Conservation (phyloP, 2,113 vertebrate genomes). For the Rhabdornis inornatus region DNA sequence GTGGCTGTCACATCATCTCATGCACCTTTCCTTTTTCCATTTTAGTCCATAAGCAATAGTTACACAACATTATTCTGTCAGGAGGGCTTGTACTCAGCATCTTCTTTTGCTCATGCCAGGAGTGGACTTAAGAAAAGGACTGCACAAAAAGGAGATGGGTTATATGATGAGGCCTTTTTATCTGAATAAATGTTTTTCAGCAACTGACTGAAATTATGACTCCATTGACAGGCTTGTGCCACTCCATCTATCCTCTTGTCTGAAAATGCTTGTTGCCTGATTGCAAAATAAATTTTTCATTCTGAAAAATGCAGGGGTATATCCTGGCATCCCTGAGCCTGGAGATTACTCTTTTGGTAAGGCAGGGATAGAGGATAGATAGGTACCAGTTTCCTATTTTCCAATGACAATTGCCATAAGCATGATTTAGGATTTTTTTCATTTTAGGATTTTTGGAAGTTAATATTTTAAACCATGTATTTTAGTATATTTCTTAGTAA, state of each 20-base stretch:
- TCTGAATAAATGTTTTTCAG: neutral
- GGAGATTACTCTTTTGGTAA: neutral
- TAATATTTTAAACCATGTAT: neutral
- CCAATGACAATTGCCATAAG: neutral
- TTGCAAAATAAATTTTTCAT: neutral
- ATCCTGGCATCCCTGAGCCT: neutral
- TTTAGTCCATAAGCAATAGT: neutral
- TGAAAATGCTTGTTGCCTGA: neutral
- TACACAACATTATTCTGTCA: neutral
- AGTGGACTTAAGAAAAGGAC: neutral
- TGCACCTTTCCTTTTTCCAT: neutral
- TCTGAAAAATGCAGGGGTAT: neutral
- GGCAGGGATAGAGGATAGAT: neutral
- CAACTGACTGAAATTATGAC: neutral
- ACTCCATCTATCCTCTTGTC: neutral
- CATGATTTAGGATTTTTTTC: neutral
- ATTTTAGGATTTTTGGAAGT: neutral
- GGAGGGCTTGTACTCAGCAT: neutral
- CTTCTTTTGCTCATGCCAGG: fast-evolving
- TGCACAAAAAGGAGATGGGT: neutral
- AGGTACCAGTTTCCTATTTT: neutral
- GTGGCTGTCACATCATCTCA: neutral
- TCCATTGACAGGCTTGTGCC: neutral
- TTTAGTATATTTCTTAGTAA: neutral
- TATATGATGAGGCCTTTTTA: neutral